Conservation (phyloP, 1,140 invertebrate genomes). For the Antheraea mylitta region DNA sequence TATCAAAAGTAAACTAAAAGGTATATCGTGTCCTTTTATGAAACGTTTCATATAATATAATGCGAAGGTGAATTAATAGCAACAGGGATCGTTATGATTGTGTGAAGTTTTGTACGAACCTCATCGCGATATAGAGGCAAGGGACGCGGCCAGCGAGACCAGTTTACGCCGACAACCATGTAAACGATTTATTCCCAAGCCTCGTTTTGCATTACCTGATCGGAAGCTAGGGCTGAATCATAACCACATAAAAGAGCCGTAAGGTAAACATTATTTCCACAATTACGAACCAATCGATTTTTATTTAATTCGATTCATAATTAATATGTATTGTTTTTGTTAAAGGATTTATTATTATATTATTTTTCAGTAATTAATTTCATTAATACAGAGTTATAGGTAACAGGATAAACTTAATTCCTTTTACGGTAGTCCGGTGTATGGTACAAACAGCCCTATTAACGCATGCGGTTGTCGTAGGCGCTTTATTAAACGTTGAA, state of each 20-base stretch:
- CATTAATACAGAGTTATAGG: background rate
- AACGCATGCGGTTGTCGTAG: slow-evolving; percentile 62
- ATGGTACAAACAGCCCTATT: slow-evolving; percentile 50
- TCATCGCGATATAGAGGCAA: slow-evolving; percentile 16
- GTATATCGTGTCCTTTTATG: no score
- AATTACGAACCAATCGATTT: no score
- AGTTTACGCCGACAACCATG: slow-evolving; percentile 77
- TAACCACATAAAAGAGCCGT: background rate
- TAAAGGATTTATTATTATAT: background rate
- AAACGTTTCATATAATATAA: no score
- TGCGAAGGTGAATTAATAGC: no score
- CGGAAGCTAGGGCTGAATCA: slow-evolving; percentile 59
- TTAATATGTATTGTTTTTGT: background rate
- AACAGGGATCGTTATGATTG: no score
- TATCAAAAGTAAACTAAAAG: no score
- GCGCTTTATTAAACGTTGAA: slow-evolving; percentile 70
- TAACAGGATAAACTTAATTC: background rate
- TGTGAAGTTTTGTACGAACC: no score
- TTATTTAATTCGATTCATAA: background rate
- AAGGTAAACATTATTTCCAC: no score
- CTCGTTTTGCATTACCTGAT: slow-evolving; percentile 74
- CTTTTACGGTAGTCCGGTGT: slow-evolving; percentile 1
- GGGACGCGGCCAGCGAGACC: slow-evolving; percentile 52
- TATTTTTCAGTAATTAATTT: background rate
- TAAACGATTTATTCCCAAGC: slow-evolving; percentile 75